A percentile compares a stretch with the other conserved stretches of the same genome.
Conservation (phyloP, 2,113 vertebrate genomes). For the Oreochromis spilurus region DNA sequence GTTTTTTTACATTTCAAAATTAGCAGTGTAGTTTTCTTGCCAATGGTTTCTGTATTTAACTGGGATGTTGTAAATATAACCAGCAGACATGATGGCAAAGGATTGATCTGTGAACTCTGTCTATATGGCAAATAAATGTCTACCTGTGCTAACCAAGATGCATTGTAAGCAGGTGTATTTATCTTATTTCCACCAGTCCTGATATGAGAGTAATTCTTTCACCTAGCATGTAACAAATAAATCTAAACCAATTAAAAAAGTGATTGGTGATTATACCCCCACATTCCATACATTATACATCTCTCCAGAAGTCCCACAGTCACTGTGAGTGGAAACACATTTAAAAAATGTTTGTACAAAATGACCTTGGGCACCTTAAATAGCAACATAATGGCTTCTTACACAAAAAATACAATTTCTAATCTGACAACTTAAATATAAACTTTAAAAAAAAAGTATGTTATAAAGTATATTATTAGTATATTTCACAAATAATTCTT, state of each 20-base stretch:
- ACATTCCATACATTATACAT: neutral
- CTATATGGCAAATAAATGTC: neutral
- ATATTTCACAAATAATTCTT: neutral
- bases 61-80: neutral
- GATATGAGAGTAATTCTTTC: neutral
- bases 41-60: neutral
- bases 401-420: neutral
- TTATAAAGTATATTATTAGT: neutral
- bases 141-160: neutral
- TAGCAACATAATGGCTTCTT: neutral
- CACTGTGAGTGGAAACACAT: neutral
- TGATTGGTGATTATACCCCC: neutral
- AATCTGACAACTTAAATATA: neutral
- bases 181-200: neutral
- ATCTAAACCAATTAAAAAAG: neutral
- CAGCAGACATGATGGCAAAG: neutral
- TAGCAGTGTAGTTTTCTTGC: neutral
- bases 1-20: neutral
- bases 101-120: neutral
- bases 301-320: neutral
- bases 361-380: neutral
- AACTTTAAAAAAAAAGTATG: neutral
- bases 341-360: neutral
- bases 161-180: neutral
- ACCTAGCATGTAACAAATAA: neutral